Evolutionary conservation across 2,888 invertebrate species (phyloP), one percentile per base, ranked within the genome.

Genomic region (Mesorhabditis sp.): DNA sequence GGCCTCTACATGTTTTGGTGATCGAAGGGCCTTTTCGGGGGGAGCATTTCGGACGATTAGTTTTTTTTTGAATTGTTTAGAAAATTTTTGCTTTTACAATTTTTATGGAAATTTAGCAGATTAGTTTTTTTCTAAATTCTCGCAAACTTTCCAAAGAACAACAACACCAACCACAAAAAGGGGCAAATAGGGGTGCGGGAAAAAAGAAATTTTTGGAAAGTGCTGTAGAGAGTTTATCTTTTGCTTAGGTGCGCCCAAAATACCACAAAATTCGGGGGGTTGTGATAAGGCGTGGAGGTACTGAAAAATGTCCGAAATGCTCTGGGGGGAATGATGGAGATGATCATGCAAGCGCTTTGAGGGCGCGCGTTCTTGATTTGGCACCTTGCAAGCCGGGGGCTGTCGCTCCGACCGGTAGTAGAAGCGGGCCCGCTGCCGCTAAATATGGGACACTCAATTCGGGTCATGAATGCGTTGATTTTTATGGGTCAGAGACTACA

Each of bases 31-130:
- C 28, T 28, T 28, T 28, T 28, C 2, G 28, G 28, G 28, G 28
- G 28, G 28, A 28, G 28, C 28, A 28, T 28, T 28, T 28, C 28
- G 28, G 28, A 28, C 28, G 28, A 28, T 28, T 28, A 28, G 28
- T 28, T 28, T 28, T n/a, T 50, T 50, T 50, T 50, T 50, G 28
- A 28, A 50, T 2, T 13, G 2, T 50, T 50, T 50, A 13, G 7
- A 50, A 10, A 50, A 50, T 50, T 50, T 50, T 50, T 50, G n/a
- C 58, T 50, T 50, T 50, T 50, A 50, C 58, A 50, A 50, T 50
- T 13, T 50, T 50, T 50, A 13, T 13, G n/a, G n/a, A 2, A n/a
- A 50, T n/a, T 50, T 50, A 50, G 58, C 7, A 50, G 58, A 10
- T 50, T 2, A n/a, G 2, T 50, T 50, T 50, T 13, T 50, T 50